Conservation (phyloP, 2,113 vertebrate species). For the Odobenus rosmarus region DNA sequence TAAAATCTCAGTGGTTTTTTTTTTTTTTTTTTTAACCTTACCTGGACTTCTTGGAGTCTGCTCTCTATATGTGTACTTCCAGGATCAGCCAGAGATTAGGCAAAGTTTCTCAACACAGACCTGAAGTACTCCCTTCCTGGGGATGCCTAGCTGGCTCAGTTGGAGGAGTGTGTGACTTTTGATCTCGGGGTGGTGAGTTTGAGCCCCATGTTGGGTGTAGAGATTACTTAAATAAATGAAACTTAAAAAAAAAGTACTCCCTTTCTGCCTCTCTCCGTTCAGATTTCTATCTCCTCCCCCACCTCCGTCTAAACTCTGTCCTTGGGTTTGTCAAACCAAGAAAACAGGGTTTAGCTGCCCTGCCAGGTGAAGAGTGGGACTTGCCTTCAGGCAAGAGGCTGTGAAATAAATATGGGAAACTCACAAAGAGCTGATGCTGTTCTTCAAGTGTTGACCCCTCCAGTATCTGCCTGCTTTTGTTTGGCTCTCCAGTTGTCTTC, state of each 20-base stretch:
- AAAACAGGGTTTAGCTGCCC: background rate
- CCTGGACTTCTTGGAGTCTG: slow-evolving; percentile 25
- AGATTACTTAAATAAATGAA: background rate
- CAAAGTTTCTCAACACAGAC: slow-evolving; percentile 47
- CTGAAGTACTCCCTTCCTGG: slow-evolving; percentile 7
- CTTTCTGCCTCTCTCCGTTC: background rate
- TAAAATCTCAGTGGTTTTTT: slow-evolving; percentile 42
- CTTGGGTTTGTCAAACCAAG: slow-evolving; percentile 1
- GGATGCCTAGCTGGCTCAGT: background rate
- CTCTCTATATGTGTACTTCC: background rate
- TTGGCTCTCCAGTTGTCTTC: background rate
- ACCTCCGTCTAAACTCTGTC: background rate
- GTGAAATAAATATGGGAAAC: slow-evolving; percentile 44
- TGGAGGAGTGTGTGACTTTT: background rate
- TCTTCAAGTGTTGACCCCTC: background rate
- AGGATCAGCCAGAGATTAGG: slow-evolving; percentile 38
- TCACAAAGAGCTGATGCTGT: background rate
- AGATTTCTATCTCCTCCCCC: background rate
- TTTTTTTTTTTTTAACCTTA: slow-evolving; percentile 31
- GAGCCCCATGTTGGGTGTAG: background rate
- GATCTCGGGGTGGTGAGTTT: background rate
- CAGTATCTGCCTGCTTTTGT: slow-evolving; percentile 21
- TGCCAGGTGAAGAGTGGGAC: background rate
- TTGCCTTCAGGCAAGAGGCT: slow-evolving; percentile 21
- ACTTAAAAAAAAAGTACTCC: background rate